Conservation (phyloP, 2,888 invertebrate genomes). For the Caenorhabditis imperialis region DNA sequence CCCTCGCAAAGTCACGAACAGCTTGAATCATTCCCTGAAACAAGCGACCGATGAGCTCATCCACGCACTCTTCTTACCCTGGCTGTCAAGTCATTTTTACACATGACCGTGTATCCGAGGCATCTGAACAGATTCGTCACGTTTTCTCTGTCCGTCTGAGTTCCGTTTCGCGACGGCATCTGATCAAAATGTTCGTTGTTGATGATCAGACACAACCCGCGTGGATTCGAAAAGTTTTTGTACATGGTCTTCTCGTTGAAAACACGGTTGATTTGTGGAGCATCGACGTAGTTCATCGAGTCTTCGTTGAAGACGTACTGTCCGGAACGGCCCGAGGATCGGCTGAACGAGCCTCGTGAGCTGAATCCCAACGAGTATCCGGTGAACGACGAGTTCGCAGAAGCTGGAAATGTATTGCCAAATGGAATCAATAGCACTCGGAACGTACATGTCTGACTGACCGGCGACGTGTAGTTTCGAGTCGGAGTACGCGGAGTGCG, state of each 20-base stretch:
- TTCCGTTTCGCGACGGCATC: slow-evolving; percentile 67
- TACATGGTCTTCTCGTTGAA: slow-evolving; percentile 64
- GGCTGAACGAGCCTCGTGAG: slow-evolving; percentile 12
- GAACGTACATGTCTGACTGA: slow-evolving; percentile 31
- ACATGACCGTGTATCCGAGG: slow-evolving; percentile 70
- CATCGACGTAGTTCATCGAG: slow-evolving; percentile 47
- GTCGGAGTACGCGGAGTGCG: slow-evolving; percentile 26
- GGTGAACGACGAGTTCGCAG: slow-evolving; percentile 33
- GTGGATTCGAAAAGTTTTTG: slow-evolving; percentile 69
- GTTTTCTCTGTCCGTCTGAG: slow-evolving; percentile 66
- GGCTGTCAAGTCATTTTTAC: slow-evolving; percentile 68
- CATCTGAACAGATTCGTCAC: slow-evolving; percentile 64
- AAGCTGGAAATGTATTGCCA: slow-evolving; percentile 19
- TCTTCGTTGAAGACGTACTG: slow-evolving; percentile 45
- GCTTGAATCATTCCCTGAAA: slow-evolving; percentile 64
- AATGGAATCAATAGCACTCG: not conserved
- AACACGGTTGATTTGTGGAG: slow-evolving; percentile 24
- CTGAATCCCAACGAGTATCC: slow-evolving; percentile 39
- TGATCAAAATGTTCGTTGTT: slow-evolving; percentile 73
- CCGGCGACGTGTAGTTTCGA: slow-evolving; percentile 24
- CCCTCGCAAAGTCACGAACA: slow-evolving; percentile 62
- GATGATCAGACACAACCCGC: slow-evolving; percentile 76
- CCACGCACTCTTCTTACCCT: slow-evolving; percentile 43
- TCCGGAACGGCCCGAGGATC: not conserved
- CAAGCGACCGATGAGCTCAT: too few relatives aligned